Base-by-base conservation (phyloP, 2,888 invertebrate genomes). In the Entomobrya proxima region DNA sequence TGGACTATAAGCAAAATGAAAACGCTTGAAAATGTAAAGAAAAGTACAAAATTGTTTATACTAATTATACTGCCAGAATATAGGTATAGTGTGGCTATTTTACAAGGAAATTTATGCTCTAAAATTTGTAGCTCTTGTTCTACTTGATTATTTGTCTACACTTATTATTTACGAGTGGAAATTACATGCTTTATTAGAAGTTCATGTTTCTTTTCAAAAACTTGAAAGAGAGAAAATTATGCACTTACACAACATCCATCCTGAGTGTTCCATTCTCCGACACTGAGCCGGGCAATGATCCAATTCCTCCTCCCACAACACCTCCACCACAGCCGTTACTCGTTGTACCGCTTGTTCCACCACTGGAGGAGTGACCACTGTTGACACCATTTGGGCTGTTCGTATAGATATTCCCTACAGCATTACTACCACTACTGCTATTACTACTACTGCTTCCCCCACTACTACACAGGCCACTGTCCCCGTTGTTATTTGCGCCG, bases 371-470 rank as follows among this genome's bases (percentile, higher is more conserved):
- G 9, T 61, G 44, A 5, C 15, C n/a, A 30, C 50, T 72, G 47
- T 67, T 67, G 80, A 64, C 82, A 82, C 82, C 82, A 82, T 82
- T 82, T 47, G 82, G 82, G 24, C 82, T 64, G 64, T 82, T 82
- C 18, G 82, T 82, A 27, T 82, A 82, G 32, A 82, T 82, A 67
- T 82, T 82, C 35, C 82, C 82, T 82, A 82, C 82, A 5, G 18
- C 75, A 75, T 64, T 64, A 64, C 40, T 21, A 75, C 75, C 64
- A 35, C 44, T 40, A 74, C 61, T 30, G 18, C 30, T 40, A 32
- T 18, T 32, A 18, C 35, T 24, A 79, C 35, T 52, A 52, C 52
- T 69, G 18, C 55, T 44, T 58, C 55, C n/a, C n/a, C n/a, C 77
- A 44, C 77, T 37, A 18, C 77, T 35, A 21, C 75, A 75, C 21